Percentiles rank a stretch among this genome's conserved stretches.
phyloP scores from a whole-genome alignment of 2,888 invertebrate species.

The Athrips mouffetella region DNA sequence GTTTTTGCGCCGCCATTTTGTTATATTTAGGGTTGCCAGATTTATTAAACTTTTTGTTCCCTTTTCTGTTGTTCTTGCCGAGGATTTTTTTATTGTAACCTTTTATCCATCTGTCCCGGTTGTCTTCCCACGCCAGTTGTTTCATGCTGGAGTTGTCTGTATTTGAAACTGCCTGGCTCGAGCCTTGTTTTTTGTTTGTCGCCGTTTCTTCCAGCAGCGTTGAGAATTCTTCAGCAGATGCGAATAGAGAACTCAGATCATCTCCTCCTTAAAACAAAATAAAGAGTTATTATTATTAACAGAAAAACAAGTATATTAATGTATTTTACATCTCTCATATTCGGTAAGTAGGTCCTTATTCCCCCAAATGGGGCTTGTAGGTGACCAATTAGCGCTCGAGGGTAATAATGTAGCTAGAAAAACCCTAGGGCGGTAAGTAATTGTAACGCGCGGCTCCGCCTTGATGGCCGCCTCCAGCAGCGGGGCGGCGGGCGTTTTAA shows the following conservation, averaged over 20 bases:
- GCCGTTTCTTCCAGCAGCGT: constrained; percentile 91
- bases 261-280: constrained; percentile 49
- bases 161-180: constrained; percentile 84
- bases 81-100: constrained; percentile 73
- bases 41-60: constrained; percentile 33
- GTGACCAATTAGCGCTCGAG: too few relatives aligned
- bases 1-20: constrained; percentile 43
- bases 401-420: too few relatives aligned
- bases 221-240: constrained; percentile 93
- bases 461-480: too few relatives aligned
- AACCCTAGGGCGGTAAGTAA: too few relatives aligned
- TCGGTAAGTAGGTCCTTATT: too few relatives aligned
- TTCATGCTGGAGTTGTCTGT: constrained; percentile 87
- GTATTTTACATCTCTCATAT: too few relatives aligned
- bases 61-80: constrained; percentile 46
- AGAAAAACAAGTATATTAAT: not conserved
- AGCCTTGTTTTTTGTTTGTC: constrained; percentile 78
- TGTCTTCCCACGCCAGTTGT: constrained; percentile 90
- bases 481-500: too few relatives aligned
- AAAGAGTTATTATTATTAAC: not conserved
- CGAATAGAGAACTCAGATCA: constrained; percentile 83
- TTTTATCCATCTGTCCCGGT: constrained; percentile 80
- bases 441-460: too few relatives aligned
- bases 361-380: too few relatives aligned
- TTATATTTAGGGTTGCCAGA: constrained; percentile 33